phyloP scores from a whole-genome alignment of 1,140 invertebrate species.

The Macrotrachela quadricornifera region DNA sequence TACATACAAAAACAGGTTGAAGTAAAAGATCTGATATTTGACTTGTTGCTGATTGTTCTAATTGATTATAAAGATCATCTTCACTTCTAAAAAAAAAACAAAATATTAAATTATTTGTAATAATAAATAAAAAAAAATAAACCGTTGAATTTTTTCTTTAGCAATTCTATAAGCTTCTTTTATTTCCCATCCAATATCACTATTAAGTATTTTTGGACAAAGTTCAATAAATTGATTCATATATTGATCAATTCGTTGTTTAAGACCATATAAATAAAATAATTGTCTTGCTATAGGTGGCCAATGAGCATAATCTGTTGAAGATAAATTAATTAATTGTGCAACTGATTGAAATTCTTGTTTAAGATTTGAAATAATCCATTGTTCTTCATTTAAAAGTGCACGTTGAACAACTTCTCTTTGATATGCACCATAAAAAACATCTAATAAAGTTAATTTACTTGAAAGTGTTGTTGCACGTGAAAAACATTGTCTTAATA shows the following conservation, averaged over 20 bases:
- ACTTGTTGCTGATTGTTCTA: background rate
- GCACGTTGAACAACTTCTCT: constrained; percentile 22
- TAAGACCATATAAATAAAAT: constrained; percentile 23
- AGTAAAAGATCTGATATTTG: background rate
- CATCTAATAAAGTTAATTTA: constrained; percentile 24
- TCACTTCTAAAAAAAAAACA: background rate
- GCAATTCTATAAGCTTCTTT: constrained; percentile 19
- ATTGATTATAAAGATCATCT: background rate
- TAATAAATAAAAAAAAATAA: constrained; percentile 2
- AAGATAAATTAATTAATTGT: constrained; percentile 15
- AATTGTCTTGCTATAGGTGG: constrained; percentile 23
- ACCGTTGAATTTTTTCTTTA: constrained; percentile 19
- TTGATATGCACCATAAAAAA: constrained; percentile 28
- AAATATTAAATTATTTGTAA: background rate
- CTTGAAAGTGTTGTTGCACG: constrained; percentile 25
- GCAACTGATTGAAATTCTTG: background rate
- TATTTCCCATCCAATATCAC: constrained; percentile 24
- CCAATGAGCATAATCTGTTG: constrained; percentile 20
- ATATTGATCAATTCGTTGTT: constrained; percentile 20
- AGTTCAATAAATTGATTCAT: constrained; percentile 25
- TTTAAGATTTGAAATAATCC: background rate
- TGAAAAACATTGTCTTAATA: constrained; percentile 19
- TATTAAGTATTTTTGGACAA: constrained; percentile 25
- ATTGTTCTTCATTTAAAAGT: background rate
- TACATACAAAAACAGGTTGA: background rate